Conservation (phyloP, 2,113 vertebrate species). For the Tragelaphus imberbis region DNA sequence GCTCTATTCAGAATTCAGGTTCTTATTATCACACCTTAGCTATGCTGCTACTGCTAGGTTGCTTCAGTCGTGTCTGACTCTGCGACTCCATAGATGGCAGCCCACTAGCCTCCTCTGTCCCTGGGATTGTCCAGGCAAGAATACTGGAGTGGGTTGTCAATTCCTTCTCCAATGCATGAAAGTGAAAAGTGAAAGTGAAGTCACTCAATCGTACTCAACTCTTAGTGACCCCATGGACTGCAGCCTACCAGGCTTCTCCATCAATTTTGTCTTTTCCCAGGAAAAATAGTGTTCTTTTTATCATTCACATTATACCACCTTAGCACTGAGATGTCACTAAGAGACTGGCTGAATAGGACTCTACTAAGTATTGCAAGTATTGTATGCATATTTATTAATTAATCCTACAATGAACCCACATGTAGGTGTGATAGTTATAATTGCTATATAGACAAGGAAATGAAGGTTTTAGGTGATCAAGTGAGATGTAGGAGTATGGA, state of each 20-base stretch:
- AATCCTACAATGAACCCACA: background rate
- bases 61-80: no score
- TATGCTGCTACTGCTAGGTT: no score
- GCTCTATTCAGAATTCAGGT: background rate
- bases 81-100: no score
- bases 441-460: background rate
- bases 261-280: background rate
- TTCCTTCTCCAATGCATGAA: no score
- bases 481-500: background rate
- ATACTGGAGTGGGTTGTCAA: no score
- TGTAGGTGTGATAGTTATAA: background rate
- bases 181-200: no score
- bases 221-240: no score
- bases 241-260: no score
- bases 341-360: background rate
- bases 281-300: background rate
- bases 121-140: no score
- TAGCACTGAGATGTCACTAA: background rate
- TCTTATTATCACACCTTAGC: background rate
- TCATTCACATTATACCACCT: background rate
- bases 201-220: no score
- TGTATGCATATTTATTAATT: background rate
- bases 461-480: background rate
- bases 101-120: no score
- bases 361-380: background rate